Conservation (phyloP, 1,140 invertebrate species). For the Holcopasites calliopsidis region DNA sequence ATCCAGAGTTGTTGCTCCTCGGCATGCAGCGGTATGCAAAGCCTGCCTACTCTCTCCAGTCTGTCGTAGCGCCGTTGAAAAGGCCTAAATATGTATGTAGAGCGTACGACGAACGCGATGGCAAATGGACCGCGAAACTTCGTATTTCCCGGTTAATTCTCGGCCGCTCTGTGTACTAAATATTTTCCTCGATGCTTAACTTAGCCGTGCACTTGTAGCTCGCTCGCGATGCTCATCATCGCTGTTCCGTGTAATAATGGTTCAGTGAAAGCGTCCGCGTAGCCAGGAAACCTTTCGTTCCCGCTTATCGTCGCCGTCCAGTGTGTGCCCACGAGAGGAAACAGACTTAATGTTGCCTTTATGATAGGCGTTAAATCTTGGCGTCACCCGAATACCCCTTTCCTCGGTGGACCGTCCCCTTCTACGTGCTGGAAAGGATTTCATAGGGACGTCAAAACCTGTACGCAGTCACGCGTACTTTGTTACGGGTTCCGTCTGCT, state of each 20-base stretch:
- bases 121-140: slow-evolving; percentile 26
- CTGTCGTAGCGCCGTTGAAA: not conserved
- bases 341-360: not conserved
- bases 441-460: slow-evolving; percentile 33
- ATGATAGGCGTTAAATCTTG: slow-evolving; percentile 27
- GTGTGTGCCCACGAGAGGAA: not conserved
- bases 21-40: no score
- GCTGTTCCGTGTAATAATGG: not conserved
- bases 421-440: not conserved
- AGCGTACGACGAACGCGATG: not conserved
- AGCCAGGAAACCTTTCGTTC: not conserved
- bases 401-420: not conserved
- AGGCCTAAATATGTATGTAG: not conserved
- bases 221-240: not conserved
- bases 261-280: slow-evolving; percentile 9
- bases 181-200: slow-evolving; percentile 24
- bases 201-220: not conserved
- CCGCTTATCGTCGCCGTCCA: not conserved
- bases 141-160: slow-evolving; percentile 35
- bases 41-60: no score
- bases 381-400: slow-evolving; percentile 47
- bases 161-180: slow-evolving; percentile 16
- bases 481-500: slow-evolving; percentile 65
- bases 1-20: not conserved
- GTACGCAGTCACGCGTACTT: slow-evolving; percentile 64